Conservation (phyloP, 2,888 invertebrate species). For the Odontocerum albicorne region DNA sequence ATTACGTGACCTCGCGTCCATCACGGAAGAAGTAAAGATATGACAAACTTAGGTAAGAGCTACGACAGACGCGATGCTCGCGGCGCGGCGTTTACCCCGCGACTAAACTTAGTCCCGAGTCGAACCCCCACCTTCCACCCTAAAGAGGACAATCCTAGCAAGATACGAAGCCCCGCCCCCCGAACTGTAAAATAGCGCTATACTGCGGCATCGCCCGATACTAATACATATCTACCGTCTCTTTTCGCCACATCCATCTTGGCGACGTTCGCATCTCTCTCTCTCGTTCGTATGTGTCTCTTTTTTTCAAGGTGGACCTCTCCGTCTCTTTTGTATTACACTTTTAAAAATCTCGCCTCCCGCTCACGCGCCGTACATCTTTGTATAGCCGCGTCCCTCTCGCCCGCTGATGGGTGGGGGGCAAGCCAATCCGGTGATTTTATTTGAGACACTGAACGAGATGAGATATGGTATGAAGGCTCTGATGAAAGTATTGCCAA, state of each 20-base stretch:
- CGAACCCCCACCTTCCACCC: conserved; percentile 23
- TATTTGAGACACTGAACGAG: conserved; percentile 29
- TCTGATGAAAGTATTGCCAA: conserved; percentile 21
- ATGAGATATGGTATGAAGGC: conserved; percentile 26
- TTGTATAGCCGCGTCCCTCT: conserved; percentile 19
- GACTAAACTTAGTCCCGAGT: conserved; percentile 17
- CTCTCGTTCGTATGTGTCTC: conserved; percentile 24
- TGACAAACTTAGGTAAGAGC: not conserved
- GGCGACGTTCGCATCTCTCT: conserved; percentile 6
- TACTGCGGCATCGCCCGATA: conserved; percentile 27
- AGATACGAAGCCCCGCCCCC: conserved; percentile 31
- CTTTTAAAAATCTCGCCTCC: conserved; percentile 23
- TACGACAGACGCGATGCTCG: conserved; percentile 11
- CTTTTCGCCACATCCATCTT: conserved; percentile 5
- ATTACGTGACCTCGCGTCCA: conserved; percentile 15
- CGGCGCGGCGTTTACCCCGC: conserved; percentile 28
- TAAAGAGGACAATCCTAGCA: conserved; percentile 16
- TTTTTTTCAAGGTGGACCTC: conserved; percentile 34
- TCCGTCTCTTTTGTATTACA: conserved; percentile 33
- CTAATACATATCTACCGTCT: conserved; percentile 12
- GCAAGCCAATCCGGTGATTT: conserved; percentile 34
- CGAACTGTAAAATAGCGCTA: conserved; percentile 22
- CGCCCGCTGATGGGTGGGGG: conserved; percentile 25
- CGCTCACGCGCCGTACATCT: conserved; percentile 11
- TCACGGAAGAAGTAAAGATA: conserved; percentile 1